Evolutionary conservation across 2,888 invertebrate genomes (phyloP), one percentile per base, ranked within the genome.

Genomic region (Sinohyriopsis cumingii): DNA sequence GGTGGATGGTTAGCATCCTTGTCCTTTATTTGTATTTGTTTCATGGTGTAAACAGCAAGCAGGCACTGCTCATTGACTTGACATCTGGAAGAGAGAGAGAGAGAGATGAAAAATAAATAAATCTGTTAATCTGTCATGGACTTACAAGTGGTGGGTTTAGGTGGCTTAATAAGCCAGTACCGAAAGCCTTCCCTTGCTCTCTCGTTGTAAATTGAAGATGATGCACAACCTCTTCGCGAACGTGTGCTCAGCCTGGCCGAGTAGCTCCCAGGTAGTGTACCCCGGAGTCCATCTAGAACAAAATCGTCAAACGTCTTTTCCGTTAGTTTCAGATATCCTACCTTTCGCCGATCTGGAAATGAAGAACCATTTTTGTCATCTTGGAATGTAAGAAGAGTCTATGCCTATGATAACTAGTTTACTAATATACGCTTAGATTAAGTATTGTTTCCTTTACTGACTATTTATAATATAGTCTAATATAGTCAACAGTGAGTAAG

Each of bases 161-260:
- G 89, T 77, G 83, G 75, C 63, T 88, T 84, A 67, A 85, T 84
- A 45, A 84, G 78, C 89, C 89, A 89, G 72, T 88, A 89, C 28
- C 86, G 72, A 81, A 87, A 88, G 3, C 87, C 88, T 15, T 86
- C 84, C 67, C 72, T 75, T 0, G 89, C 88, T 55, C 87, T 72
- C 24, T 82, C 78, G 69, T 86, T 83, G 76, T 74, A 87, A 19
- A 76, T 33, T 12, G 75, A 55, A 20, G 69, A 70, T 62, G 76
- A 73, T 62, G 73, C 77, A 9, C 76, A 72, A 20, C 67, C 71
- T 64, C 69, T 77, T 59, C 77, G 63, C 25, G 81, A 79, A 45
- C 81, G 72, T 45, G 72, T 66, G 45, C 76, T 69, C 76, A 82
- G 78, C 45, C 45, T 45, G 3, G 45, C 45, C 45, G 45, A 45